A percentile compares a stretch with the other conserved stretches of the same genome.
Conservation (phyloP, 2,888 invertebrate species). For the Agriopis marginaria region DNA sequence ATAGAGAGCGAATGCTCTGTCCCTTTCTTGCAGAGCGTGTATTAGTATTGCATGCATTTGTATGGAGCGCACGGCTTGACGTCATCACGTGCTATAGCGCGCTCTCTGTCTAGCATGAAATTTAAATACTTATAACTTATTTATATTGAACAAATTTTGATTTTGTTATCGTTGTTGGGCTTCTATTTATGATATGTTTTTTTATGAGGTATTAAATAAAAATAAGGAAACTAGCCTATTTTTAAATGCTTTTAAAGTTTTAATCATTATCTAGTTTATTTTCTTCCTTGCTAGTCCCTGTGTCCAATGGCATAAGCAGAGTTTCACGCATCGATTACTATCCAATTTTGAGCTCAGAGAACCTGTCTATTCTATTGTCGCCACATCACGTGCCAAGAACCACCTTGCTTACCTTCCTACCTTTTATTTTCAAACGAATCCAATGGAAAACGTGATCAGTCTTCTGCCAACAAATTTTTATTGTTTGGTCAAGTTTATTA, state of each 20-base stretch:
- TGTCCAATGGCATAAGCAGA: conserved; percentile 42
- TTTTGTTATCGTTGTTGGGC: no score
- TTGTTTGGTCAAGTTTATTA: conserved; percentile 54
- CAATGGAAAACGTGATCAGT: conserved; percentile 68
- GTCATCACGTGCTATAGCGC: no score
- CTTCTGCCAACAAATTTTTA: conserved; percentile 60
- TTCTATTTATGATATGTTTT: background rate
- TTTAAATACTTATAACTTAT: no score
- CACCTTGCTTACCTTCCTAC: conserved; percentile 56
- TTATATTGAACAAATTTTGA: no score
- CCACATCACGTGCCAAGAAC: conserved; percentile 71
- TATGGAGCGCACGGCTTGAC: no score
- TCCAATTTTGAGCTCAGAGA: conserved; percentile 79
- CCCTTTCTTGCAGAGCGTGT: no score
- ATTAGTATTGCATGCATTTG: no score
- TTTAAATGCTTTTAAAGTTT: background rate
- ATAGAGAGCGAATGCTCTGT: no score
- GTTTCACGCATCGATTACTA: conserved; percentile 83
- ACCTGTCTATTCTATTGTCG: conserved; percentile 82
- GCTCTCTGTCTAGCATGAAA: no score
- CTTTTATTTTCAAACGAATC: conserved; percentile 65
- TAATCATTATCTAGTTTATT: background rate
- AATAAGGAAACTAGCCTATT: no score
- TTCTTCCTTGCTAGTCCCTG: conserved; percentile 9
- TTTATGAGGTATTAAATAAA: background rate